Conservation (phyloP, 2,888 invertebrate genomes). For the Hemithea aestivaria region DNA sequence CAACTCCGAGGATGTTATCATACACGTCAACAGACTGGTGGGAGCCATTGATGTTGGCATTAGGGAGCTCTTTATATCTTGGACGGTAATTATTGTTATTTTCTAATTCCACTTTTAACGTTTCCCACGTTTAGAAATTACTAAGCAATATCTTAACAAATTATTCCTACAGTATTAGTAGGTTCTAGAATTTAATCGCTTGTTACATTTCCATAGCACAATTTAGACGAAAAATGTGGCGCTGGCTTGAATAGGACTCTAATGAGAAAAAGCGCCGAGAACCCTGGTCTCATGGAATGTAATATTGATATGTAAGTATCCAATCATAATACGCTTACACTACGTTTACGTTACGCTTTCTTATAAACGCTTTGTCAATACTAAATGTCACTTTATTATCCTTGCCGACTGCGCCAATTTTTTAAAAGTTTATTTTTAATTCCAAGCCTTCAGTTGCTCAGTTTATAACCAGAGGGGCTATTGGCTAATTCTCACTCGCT, state of each 20-base stretch:
- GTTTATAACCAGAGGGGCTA: no score
- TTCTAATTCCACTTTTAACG: background rate
- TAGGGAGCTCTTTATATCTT: slow-evolving; percentile 64
- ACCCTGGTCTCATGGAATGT: slow-evolving; percentile 85
- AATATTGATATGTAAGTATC: slow-evolving; percentile 85
- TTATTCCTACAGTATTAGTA: no score
- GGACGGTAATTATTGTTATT: slow-evolving; percentile 60
- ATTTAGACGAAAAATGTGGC: slow-evolving; percentile 79
- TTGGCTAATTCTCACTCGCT: no score
- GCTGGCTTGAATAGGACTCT: slow-evolving; percentile 83
- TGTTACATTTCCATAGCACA: slow-evolving; percentile 60
- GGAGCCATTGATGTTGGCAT: slow-evolving; percentile 78
- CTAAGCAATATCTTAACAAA: no score
- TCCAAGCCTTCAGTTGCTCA: no score
- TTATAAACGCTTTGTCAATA: no score
- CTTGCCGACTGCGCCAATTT: no score
- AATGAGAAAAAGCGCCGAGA: slow-evolving; percentile 82
- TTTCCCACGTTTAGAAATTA: no score
- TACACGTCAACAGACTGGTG: slow-evolving; percentile 82
- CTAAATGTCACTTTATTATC: no score
- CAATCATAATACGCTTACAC: background rate
- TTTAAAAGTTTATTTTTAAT: no score
- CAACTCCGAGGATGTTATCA: slow-evolving; percentile 84
- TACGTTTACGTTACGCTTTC: no score
- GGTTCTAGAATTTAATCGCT: no score